Evolutionary conservation across 1,140 invertebrate genomes (phyloP), one percentile per base, ranked within the genome.

Genomic region (Leptinotarsa undecemlineata): DNA sequence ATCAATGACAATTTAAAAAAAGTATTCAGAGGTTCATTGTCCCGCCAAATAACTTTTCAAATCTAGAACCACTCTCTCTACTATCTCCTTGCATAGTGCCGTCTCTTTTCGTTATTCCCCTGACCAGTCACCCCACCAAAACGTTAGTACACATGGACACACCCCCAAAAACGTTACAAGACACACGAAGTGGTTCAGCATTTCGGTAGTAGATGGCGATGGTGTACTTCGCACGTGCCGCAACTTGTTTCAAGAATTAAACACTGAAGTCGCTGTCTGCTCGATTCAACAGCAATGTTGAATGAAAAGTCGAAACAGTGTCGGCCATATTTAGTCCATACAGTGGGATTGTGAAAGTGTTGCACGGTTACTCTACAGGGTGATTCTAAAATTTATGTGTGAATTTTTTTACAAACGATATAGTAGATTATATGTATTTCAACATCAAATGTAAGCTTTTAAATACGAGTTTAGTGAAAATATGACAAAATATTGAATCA

Each of bases 91-190:
- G 51, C 51, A n/a, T 64, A 64, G 19, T 62, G n/a, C 48, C 17
- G 63, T 74, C 75, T 67, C 72, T 72, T 67, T 68, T 62, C 26
- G 8, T 68, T 74, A 74, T 74, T 77, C 77, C 75, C 77, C 77
- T 78, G 20, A 48, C 23, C 33, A 23, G 62, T 20, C 62, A 51
- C 77, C 77, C 77, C 77, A 71, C 77, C 48, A 73, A 5, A 57
- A 19, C 17, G 5, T 14, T 23, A 42, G 42, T 42, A 69, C 66
- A 60, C 61, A 68, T 69, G 68, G 67, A 72, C 66, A 48, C 75
- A 42, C 77, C 73, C 70, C 42, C 75, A 48, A 71, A 5, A 17
- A 70, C 6, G 3, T 47, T n/a, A 33, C 57, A 71, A 48, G 68
- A 47, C 57, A 20, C 48, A 15, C 1, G 33, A 57, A 62, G 68